Evolutionary conservation across 2,797 vertebrate genomes (phyloP), one percentile per base, ranked within the genome.

Genomic region (Gymnopithys bicolor): DNA sequence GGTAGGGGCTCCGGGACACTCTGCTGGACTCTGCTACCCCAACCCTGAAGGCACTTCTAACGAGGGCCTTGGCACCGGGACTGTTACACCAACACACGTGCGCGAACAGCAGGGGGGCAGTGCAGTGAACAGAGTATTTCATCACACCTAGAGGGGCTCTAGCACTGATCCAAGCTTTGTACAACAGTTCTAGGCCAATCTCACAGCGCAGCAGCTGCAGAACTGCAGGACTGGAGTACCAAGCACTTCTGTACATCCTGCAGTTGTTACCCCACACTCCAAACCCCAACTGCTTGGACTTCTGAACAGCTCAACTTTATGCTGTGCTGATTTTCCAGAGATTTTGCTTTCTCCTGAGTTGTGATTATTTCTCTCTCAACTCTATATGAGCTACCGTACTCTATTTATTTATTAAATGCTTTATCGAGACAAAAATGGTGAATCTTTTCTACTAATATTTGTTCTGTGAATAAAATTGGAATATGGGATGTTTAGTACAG

Each of bases 31-130:
- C 32, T 13, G 22, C 22, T 8, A 25, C 3, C 41, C 30, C 28
- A 19, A 16, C 41, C 30, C 46, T 1, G 16, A 5, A 19, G 6
- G 16, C 39, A 18, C 22, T 27, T 10, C 11, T 18, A 70, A 62
- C 28, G n/a, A 39, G n/a, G 22, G 37, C 7, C 9, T n/a, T 35
- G 69, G 71, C 77, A 73, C 19, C 32, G 27, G 19, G 25, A 30
- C 2, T 9, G 3, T 2, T 10, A 21, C 37, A 32, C 8, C 5
- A 32, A 35, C 1, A 25, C 4, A 1, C 11, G 13, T 0, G 15
- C 2, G 55, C 2, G 16, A 70, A 16, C 41, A 9, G 64, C 81
- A 24, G 5, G 46, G 32, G 4, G n/a, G 30, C 59, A 48, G 5
- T 17, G 24, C 27, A n/a, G 64, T 0, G 22, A 17, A 67, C 16